Evolutionary conservation across 2,797 vertebrate genomes (phyloP).

Genomic region (Bufotes viridis): DNA sequence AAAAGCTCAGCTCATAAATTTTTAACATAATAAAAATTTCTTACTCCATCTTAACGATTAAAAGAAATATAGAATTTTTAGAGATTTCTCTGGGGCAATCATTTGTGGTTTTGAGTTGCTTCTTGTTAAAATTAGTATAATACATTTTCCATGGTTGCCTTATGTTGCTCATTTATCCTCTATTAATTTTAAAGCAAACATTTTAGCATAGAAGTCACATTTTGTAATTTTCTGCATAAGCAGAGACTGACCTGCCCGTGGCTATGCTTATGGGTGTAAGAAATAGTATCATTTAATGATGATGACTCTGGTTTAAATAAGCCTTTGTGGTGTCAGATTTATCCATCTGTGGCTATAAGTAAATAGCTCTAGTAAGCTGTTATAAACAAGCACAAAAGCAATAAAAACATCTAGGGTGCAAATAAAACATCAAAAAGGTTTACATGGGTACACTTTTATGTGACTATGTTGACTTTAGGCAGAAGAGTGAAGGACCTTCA

Average conservation of each 20-base stretch:
- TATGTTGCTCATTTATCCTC: slow-evolving; percentile 27
- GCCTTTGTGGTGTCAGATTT: background rate
- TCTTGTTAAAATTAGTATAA: slow-evolving; percentile 31
- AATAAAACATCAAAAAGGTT: background rate
- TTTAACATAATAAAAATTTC: slow-evolving; percentile 55
- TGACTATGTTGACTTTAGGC: too few relatives aligned
- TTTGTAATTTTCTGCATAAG: slow-evolving; percentile 29
- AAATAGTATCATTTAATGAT: slow-evolving; percentile 27
- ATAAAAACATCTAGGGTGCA: background rate
- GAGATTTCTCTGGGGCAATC: slow-evolving; percentile 20
- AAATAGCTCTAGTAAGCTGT: background rate
- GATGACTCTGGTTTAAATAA: slow-evolving; percentile 7
- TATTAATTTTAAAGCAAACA: slow-evolving; percentile 41
- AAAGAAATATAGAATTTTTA: slow-evolving; percentile 36
- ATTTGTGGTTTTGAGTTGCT: slow-evolving; percentile 12
- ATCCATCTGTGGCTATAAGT: slow-evolving; percentile 4
- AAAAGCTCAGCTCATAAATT: slow-evolving; percentile 48
- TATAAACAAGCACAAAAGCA: background rate
- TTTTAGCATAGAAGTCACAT: slow-evolving; percentile 26
- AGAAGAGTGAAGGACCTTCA: too few relatives aligned
- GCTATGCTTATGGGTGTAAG: slow-evolving; percentile 1
- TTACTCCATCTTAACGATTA: slow-evolving; percentile 45
- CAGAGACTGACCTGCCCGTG: slow-evolving; percentile 20
- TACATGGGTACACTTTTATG: too few relatives aligned
- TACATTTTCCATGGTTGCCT: slow-evolving; percentile 16